Evolutionary conservation across 2,888 invertebrate genomes (phyloP).

Genomic region (Calameuta filiformis): DNA sequence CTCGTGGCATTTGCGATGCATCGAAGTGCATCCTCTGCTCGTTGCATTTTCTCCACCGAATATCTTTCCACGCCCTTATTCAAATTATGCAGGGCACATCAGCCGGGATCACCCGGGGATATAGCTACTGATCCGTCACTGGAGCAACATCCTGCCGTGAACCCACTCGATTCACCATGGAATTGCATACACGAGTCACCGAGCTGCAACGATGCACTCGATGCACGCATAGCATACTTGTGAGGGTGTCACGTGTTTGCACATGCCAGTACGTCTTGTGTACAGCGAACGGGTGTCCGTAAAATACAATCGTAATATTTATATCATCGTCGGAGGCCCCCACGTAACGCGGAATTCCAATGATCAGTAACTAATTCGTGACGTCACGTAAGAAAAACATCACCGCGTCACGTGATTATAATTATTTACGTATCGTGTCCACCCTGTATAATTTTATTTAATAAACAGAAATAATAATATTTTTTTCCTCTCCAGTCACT

Average conservation of each 20-base stretch:
- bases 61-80: neutral
- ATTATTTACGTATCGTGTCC: neutral
- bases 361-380: neutral
- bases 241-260: neutral
- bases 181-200: slow-evolving; percentile 54
- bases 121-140: slow-evolving; percentile 41
- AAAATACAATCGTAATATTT: neutral
- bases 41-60: no score
- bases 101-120: neutral
- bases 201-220: slow-evolving; percentile 58
- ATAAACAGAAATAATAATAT: no score
- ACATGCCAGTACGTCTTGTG: neutral
- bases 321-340: neutral
- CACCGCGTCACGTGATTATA: neutral
- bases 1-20: no score
- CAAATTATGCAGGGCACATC: neutral
- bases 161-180: slow-evolving; percentile 48
- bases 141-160: slow-evolving; percentile 61
- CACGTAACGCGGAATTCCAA: neutral
- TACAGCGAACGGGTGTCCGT: neutral
- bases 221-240: neutral
- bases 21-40: no score
- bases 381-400: neutral
- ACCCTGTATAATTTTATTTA: neutral
- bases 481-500: neutral